phyloP scores from a whole-genome alignment of 2,888 invertebrate genomes.

The Girardia tigrina region DNA sequence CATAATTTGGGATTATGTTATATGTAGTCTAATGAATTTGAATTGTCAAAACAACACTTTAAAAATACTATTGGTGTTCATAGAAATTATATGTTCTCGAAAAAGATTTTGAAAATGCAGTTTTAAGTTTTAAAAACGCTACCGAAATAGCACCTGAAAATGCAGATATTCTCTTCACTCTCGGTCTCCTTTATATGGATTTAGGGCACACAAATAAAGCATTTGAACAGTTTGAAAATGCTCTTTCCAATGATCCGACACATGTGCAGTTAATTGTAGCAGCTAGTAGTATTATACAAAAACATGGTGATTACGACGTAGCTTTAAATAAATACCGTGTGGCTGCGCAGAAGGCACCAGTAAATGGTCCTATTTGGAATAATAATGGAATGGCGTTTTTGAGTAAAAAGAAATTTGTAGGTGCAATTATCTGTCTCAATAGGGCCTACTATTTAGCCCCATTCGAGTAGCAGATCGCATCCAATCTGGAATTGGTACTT shows the following conservation, averaged over 20 bases:
- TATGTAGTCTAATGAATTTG: too few species aligned
- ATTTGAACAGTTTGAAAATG: constrained; percentile 62
- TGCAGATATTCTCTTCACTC: constrained; percentile 58
- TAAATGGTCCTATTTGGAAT: constrained; percentile 71
- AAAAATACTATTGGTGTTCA: too few species aligned
- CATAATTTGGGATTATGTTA: too few species aligned
- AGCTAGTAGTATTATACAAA: constrained; percentile 59
- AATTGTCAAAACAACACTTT: too few species aligned
- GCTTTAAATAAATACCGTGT: constrained; percentile 70
- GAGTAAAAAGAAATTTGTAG: constrained; percentile 73
- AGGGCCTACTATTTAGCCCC: constrained; percentile 68
- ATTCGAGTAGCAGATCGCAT: constrained; percentile 65
- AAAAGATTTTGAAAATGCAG: too few species aligned
- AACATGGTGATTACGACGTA: constrained; percentile 63
- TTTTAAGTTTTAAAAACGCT: too few species aligned
- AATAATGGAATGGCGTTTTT: constrained; percentile 80
- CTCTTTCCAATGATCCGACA: constrained; percentile 58
- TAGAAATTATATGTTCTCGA: too few species aligned
- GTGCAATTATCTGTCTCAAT: constrained; percentile 72
- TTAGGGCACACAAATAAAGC: constrained; percentile 59
- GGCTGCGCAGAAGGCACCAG: constrained; percentile 60
- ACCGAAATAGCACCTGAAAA: constrained; percentile 58
- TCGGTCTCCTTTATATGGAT: constrained; percentile 60
- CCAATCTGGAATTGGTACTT: constrained; percentile 71
- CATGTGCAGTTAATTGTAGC: constrained; percentile 62